A percentile compares a stretch with the other conserved stretches of the same genome.
phyloP scores from a whole-genome alignment of 2,888 invertebrate species.

The Lasiommata megera region DNA sequence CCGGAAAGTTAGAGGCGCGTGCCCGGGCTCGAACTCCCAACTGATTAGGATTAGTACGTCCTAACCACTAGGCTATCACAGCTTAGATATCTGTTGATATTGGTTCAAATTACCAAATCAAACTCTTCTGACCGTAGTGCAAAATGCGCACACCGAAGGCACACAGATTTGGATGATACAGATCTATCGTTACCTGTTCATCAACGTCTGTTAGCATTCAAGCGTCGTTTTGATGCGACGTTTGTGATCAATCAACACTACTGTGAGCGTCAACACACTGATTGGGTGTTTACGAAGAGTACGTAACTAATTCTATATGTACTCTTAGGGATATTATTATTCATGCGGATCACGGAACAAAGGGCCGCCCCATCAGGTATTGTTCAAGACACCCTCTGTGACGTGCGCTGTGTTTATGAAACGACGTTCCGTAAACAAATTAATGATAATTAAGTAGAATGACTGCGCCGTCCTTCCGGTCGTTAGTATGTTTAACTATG shows the following conservation, averaged over 20 bases:
- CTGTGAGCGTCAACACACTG: slow-evolving; percentile 46
- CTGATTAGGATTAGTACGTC: no score
- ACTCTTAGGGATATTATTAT: slow-evolving; percentile 29
- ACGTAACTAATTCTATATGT: slow-evolving; percentile 34
- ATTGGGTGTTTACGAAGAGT: slow-evolving; percentile 46
- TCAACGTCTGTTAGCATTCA: slow-evolving; percentile 31
- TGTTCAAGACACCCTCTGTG: slow-evolving; percentile 33
- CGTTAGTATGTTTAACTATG: no score
- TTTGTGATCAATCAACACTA: slow-evolving; percentile 39
- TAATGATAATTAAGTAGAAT: slow-evolving; percentile 39
- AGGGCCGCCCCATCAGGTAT: slow-evolving; percentile 32
- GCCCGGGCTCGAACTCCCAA: no score
- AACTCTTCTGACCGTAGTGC: no score
- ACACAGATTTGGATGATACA: background rate
- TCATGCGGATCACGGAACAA: slow-evolving; percentile 38
- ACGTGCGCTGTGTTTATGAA: slow-evolving; percentile 11
- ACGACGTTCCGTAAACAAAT: slow-evolving; percentile 25
- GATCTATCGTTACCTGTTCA: background rate
- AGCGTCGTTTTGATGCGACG: slow-evolving; percentile 30
- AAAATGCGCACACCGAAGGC: no score
- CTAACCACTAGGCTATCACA: no score
- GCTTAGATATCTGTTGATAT: no score
- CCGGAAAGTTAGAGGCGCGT: no score
- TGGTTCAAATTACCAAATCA: no score
- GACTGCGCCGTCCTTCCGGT: no score